These are phyloP conservation scores for Himalopsyche kuldschensis DNA, from an alignment of 2,888 invertebrate species.

Conservation along the genomic window DNA sequence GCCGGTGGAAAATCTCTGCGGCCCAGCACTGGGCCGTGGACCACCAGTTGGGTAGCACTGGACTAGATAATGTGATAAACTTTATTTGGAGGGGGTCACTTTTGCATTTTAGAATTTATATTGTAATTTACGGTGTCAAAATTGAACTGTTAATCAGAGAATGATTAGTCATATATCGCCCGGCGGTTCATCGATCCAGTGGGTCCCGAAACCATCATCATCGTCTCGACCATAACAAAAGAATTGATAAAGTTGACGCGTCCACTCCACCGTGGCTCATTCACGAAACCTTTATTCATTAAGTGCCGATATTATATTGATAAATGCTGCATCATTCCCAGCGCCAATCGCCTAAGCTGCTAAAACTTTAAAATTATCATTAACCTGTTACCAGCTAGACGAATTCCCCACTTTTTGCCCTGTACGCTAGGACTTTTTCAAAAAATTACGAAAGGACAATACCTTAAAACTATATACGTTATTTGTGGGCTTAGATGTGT, in stretches of 20 bases:
- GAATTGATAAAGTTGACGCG: not conserved
- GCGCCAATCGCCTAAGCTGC: not conserved
- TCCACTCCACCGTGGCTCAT: slow-evolving; percentile 13
- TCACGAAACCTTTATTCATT: slow-evolving; percentile 28
- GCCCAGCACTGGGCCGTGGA: no score
- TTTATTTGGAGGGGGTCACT: no score
- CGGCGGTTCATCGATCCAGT: not conserved
- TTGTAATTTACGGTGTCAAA: not conserved
- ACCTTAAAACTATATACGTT: no score
- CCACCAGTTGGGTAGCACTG: no score
- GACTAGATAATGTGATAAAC: no score
- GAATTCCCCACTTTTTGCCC: no score
- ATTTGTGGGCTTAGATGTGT: no score
- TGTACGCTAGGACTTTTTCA: no score
- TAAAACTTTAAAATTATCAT: not conserved
- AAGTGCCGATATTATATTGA: slow-evolving; percentile 31
- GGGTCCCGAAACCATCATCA: not conserved
- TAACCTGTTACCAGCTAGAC: no score
- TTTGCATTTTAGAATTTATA: no score
- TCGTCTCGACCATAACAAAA: not conserved
- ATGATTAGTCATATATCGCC: not conserved
- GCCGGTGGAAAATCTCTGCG: no score
- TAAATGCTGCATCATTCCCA: slow-evolving; percentile 19
- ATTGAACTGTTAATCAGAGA: not conserved
- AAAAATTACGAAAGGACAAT: no score